Conservation (phyloP, 2,888 invertebrate species). For the Drosophila barbarae region DNA sequence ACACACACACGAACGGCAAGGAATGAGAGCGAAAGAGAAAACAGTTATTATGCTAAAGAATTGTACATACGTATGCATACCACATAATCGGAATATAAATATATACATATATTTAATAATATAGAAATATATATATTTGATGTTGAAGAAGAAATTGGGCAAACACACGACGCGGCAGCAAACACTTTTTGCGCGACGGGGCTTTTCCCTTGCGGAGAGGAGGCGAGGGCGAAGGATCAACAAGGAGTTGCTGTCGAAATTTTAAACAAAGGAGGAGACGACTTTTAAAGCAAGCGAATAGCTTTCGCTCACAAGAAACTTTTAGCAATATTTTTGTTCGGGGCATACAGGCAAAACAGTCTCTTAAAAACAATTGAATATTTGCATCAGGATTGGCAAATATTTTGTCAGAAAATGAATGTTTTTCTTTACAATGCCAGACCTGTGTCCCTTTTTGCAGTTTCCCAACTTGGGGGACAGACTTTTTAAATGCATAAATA, state of each 20-base stretch:
- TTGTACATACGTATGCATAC: constrained; percentile 62
- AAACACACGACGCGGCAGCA: constrained; percentile 22
- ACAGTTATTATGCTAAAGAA: constrained; percentile 60
- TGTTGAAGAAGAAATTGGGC: constrained; percentile 48
- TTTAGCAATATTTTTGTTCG: constrained; percentile 23
- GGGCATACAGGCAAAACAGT: neutral
- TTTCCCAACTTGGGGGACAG: neutral
- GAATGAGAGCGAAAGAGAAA: neutral
- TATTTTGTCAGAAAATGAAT: neutral
- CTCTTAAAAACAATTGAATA: neutral
- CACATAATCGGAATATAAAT: constrained; percentile 44
- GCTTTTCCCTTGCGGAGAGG: constrained; percentile 6
- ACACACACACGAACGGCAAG: constrained; percentile 5
- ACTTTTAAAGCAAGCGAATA: constrained; percentile 19
- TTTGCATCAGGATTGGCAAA: neutral
- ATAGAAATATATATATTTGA: constrained; percentile 63
- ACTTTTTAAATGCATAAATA: constrained; percentile 16
- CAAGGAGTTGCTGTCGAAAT: constrained; percentile 15
- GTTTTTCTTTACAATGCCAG: neutral
- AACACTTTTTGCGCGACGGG: neutral
- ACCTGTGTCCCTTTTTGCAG: constrained; percentile 8
- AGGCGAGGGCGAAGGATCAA: neutral
- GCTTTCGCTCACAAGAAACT: constrained; percentile 5
- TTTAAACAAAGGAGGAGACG: constrained; percentile 3
- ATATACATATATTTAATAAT: constrained; percentile 46